A percentile compares a stretch with the other conserved stretches of the same genome.
Conservation (phyloP, 1,140 invertebrate genomes). For the Lucilia cuprina region DNA sequence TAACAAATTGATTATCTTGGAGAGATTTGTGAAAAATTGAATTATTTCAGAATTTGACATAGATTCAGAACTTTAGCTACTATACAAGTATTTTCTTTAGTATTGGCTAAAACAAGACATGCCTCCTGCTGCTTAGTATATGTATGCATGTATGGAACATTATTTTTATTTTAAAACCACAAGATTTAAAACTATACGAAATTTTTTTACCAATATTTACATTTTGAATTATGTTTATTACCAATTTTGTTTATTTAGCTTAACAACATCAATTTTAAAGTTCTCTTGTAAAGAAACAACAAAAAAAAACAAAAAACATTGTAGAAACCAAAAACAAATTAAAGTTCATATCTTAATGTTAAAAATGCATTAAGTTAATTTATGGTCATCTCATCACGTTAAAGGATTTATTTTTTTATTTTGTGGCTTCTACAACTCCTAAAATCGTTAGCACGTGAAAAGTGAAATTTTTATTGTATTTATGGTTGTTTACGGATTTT, state of each 20-base stretch:
- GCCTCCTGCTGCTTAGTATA: too few species aligned
- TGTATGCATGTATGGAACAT: too few species aligned
- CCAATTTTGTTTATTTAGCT: neutral
- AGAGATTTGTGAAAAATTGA: too few species aligned
- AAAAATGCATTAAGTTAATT: neutral
- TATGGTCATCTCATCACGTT: slow-evolving; percentile 8
- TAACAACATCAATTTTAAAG: slow-evolving; percentile 3
- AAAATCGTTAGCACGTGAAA: neutral
- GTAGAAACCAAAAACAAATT: neutral
- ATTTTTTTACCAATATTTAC: neutral
- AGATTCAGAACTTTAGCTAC: too few species aligned
- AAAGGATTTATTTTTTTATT: slow-evolving; percentile 15
- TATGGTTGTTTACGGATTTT: neutral
- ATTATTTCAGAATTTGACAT: too few species aligned
- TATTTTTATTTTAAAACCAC: too few species aligned
- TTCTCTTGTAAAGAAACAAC: too few species aligned
- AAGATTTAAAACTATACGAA: too few species aligned
- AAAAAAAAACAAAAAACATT: neutral
- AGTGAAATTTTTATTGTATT: neutral
- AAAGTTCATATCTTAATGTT: neutral
- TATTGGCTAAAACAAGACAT: too few species aligned
- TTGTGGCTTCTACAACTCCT: neutral
- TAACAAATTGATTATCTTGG: too few species aligned
- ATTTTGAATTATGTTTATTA: neutral
- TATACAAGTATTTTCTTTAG: too few species aligned